Conservation (phyloP, 2,113 vertebrate genomes). For the Malurus melanocephalus region DNA sequence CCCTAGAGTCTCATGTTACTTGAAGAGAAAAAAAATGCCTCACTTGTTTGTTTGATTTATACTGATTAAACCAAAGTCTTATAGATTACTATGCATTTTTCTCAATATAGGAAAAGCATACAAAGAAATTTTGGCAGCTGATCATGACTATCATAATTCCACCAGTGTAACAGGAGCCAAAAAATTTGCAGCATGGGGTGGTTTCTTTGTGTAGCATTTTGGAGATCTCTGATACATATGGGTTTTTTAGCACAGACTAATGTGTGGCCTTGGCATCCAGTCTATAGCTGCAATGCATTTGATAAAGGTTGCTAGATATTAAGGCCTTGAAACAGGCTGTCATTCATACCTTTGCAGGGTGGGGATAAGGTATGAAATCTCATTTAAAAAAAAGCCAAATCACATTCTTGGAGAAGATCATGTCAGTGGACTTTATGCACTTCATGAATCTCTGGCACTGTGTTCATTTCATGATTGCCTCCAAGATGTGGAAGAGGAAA, state of each 20-base stretch:
- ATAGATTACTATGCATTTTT: background rate
- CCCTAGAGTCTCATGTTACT: background rate
- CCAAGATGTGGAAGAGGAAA: background rate
- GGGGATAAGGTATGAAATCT: background rate
- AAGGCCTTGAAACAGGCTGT: background rate
- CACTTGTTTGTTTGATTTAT: background rate
- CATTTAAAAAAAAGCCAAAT: background rate
- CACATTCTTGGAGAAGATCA: background rate
- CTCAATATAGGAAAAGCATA: background rate
- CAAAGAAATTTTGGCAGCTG: background rate
- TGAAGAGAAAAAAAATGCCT: background rate
- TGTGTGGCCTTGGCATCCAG: background rate
- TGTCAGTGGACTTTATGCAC: background rate
- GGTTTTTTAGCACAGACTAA: background rate
- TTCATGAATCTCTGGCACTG: background rate
- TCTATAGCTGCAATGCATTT: background rate
- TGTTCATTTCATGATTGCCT: background rate
- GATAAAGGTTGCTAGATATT: background rate
- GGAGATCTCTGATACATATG: background rate
- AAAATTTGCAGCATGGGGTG: background rate
- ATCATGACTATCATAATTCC: background rate
- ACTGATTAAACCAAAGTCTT: background rate
- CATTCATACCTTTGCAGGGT: background rate
- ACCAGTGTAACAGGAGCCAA: background rate
- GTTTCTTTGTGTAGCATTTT: background rate